phyloP scores from a whole-genome alignment of 2,888 invertebrate species.

The Apotomis capreana region DNA sequence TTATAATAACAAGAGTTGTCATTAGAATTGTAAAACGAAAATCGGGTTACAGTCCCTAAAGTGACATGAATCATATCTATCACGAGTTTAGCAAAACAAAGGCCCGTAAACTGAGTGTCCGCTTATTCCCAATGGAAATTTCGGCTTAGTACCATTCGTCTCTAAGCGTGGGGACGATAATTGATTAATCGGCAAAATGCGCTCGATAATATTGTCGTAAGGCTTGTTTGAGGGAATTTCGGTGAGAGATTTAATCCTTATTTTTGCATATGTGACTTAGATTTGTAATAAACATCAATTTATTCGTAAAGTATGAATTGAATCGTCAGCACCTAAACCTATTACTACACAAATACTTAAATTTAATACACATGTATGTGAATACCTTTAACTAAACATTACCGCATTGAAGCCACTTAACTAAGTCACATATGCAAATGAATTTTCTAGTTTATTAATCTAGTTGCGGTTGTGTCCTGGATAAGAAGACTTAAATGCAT shows the following conservation, averaged over 20 bases:
- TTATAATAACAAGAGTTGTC: background rate
- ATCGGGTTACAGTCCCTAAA: background rate
- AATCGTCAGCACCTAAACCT: too few species aligned
- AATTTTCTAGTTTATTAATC: too few species aligned
- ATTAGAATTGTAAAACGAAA: background rate
- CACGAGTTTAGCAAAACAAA: constrained; percentile 30
- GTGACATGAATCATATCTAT: constrained; percentile 13
- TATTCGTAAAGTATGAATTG: too few species aligned
- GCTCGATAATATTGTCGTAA: constrained; percentile 19
- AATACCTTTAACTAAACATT: too few species aligned
- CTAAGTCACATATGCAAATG: too few species aligned
- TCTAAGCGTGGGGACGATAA: constrained; percentile 36
- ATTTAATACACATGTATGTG: too few species aligned
- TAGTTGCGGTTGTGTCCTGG: too few species aligned
- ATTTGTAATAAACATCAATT: too few species aligned
- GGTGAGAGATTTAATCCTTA: background rate
- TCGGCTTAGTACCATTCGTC: constrained; percentile 29
- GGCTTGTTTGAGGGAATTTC: constrained; percentile 12
- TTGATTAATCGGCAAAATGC: constrained; percentile 37
- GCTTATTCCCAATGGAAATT: constrained; percentile 38
- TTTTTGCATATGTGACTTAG: background rate
- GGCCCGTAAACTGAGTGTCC: constrained; percentile 33
- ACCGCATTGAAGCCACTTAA: too few species aligned
- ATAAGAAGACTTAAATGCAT: too few species aligned
- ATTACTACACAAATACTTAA: too few species aligned